Base-by-base conservation (phyloP, 1,140 invertebrate genomes). In the Maniola jurtina region DNA sequence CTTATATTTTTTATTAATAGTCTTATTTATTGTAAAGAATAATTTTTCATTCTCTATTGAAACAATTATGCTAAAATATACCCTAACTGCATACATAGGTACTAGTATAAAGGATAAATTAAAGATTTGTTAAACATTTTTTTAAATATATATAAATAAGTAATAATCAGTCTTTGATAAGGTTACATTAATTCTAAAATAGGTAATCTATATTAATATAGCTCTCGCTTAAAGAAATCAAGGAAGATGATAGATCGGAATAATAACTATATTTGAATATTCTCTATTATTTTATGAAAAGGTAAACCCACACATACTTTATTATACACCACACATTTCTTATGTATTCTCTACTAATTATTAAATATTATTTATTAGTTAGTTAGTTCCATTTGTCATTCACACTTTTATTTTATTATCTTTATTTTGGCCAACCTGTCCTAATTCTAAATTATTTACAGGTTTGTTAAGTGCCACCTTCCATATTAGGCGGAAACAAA, bases 81-180 rank as follows among this genome's bases (percentile, higher is more conserved):
- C 25, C 6, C 25, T 55, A 55, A 55, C 11, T n/a, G 47, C n/a
- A 55, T 34, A 34, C 25, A 55, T 16, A 54, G 6, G 5, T 54
- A 55, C 52, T 45, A 45, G 10, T 48, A 2, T 25, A 25, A 55
- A 25, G 52, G 33, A n/a, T 55, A 55, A 34, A 34, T 25, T 7
- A 34, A 55, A 34, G 0, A 35, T 25, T 14, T 56, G 8, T 38
- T 45, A 34, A 52, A 67, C 63, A 33, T 25, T 59, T 38, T 68
- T 70, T 60, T 25, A n/a, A n/a, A 33, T 64, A 56, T 70, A 64
- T 59, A 66, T 73, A 66, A 70, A 60, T 64, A 70, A 70, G 64
- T 71, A 25, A 4, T 25, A 70, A 70, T 76, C 74, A 76, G 74
- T 76, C 74, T 76, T 73, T 67, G 68, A 66, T 66, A 76, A 71